Evolutionary conservation across 2,888 invertebrate species (phyloP).

Genomic region (Cylindroiulus punctatus): DNA sequence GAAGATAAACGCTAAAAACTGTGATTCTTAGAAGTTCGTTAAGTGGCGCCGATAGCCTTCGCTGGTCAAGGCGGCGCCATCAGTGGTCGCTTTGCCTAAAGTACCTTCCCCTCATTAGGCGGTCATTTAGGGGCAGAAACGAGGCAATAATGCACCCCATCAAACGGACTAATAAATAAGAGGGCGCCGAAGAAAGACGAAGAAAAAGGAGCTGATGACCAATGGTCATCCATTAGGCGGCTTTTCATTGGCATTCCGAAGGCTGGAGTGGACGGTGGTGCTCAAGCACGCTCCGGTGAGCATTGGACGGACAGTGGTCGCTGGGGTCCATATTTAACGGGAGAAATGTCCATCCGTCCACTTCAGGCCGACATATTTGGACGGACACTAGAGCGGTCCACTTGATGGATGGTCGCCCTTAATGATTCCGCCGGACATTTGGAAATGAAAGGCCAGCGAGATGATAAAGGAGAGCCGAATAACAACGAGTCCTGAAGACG

Average conservation of each 20-base stretch:
- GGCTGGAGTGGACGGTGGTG: not conserved
- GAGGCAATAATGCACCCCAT: slow-evolving; percentile 1
- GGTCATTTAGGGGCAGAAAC: not conserved
- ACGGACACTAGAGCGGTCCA: not conserved
- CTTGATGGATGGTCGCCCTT: not conserved
- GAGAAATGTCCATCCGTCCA: slow-evolving; percentile 26
- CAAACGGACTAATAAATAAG: slow-evolving; percentile 21
- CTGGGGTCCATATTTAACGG: not conserved
- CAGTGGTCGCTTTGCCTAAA: not conserved
- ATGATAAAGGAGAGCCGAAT: not conserved
- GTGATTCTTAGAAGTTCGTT: not conserved
- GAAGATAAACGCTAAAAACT: not conserved
- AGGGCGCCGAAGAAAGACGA: not conserved
- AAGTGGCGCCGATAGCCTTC: not conserved
- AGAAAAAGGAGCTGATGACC: slow-evolving; percentile 5
- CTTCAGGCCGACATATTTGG: slow-evolving; percentile 17
- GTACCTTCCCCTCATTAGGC: slow-evolving; percentile 1
- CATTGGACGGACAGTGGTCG: not conserved
- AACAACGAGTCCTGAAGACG: not conserved
- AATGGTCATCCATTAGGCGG: slow-evolving; percentile 2
- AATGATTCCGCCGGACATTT: slow-evolving; percentile 15
- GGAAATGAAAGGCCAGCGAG: slow-evolving; percentile 11
- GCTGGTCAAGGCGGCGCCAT: not conserved
- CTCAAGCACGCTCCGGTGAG: not conserved
- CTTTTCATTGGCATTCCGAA: not conserved